Percentiles rank a stretch among this genome's conserved stretches.
phyloP scores from a whole-genome alignment of 2,113 vertebrate genomes.

The Tachuris rubrigastra region DNA sequence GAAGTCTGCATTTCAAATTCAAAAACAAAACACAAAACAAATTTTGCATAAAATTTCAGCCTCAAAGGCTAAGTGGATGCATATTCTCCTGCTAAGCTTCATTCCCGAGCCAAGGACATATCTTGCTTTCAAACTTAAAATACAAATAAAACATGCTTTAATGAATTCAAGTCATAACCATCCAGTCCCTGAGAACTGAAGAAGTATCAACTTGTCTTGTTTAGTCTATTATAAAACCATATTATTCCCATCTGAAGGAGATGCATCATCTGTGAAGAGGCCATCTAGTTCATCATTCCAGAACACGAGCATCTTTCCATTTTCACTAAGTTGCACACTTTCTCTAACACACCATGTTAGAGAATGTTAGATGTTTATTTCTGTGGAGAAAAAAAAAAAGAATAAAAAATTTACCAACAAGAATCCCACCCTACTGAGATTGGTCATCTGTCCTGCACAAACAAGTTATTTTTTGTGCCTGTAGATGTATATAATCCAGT shows the following conservation, averaged over 20 bases:
- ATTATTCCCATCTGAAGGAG: slow-evolving; percentile 27
- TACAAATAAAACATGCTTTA: slow-evolving; percentile 43
- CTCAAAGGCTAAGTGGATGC: slow-evolving; percentile 29
- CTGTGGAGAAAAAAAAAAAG: background rate
- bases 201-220: slow-evolving; percentile 35
- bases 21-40: background rate
- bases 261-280: slow-evolving; percentile 6
- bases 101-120: background rate
- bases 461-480: background rate
- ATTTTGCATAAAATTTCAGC: slow-evolving; percentile 29
- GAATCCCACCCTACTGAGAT: background rate
- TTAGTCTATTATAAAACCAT: slow-evolving; percentile 32
- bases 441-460: background rate
- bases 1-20: slow-evolving; percentile 12
- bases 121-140: slow-evolving; percentile 35
- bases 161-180: slow-evolving; percentile 47
- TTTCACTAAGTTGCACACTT: background rate
- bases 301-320: background rate
- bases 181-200: slow-evolving; percentile 14
- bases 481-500: background rate
- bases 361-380: too few species aligned
- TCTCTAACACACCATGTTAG: background rate
- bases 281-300: slow-evolving; percentile 33
- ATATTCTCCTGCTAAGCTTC: background rate
- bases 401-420: background rate